phyloP scores from a whole-genome alignment of 2,113 vertebrate species.

The Seriola quinqueradiata region DNA sequence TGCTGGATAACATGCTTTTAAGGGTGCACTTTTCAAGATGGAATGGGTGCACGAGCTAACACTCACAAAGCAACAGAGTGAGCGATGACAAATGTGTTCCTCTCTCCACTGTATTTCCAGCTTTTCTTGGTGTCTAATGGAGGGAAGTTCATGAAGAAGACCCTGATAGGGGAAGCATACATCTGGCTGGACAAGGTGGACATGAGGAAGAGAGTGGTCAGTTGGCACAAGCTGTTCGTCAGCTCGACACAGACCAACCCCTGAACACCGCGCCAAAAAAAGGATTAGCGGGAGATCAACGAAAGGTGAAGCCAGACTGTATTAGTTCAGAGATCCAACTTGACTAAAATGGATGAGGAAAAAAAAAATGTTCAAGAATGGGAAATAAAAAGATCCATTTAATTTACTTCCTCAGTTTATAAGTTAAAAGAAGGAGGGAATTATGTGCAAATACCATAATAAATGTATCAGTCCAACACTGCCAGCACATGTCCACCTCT shows the following conservation, averaged over 20 bases:
- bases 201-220: conserved; percentile 98
- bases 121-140: conserved; percentile 97
- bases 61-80: background rate
- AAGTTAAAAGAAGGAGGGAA: conserved; percentile 6
- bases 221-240: conserved; percentile 98
- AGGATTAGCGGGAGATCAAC: background rate
- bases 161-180: conserved; percentile 97
- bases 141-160: conserved; percentile 99
- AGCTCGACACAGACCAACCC: conserved; percentile 91
- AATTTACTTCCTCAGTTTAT: conserved; percentile 41
- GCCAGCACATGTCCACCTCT: conserved; percentile 68
- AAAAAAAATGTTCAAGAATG: background rate
- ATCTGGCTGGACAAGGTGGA: conserved; percentile 99
- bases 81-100: background rate
- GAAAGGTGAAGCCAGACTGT: conserved; percentile 39
- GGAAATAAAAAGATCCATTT: conserved; percentile 19
- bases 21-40: background rate
- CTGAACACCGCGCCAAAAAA: conserved; percentile 55
- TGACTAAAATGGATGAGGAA: background rate
- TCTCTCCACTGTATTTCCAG: conserved; percentile 74
- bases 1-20: background rate
- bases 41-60: background rate
- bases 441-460: conserved; percentile 33
- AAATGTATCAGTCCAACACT: conserved; percentile 73
- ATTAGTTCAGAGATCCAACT: conserved; percentile 8